Evolutionary conservation across 2,113 vertebrate genomes (phyloP).

Genomic region (Dicaeum eximium): DNA sequence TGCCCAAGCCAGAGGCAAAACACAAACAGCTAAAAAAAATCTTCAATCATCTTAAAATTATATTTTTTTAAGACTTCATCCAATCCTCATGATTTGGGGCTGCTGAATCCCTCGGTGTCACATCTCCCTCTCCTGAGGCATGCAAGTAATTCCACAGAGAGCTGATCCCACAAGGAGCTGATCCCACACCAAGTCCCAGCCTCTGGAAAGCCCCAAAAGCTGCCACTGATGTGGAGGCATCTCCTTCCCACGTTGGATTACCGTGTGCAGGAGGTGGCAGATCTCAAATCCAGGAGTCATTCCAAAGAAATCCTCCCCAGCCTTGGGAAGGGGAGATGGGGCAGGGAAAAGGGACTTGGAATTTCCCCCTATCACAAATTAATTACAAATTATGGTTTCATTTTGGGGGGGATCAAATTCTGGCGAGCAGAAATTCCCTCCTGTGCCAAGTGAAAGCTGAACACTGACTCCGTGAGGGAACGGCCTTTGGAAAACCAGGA

Average conservation of each 20-base stretch:
- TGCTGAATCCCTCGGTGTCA: background rate
- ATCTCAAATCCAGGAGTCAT: background rate
- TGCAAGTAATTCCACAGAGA: background rate
- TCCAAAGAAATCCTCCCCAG: background rate
- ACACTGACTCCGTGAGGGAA: background rate
- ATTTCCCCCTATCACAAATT: accelerated
- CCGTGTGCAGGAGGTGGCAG: background rate
- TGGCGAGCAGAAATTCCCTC: background rate
- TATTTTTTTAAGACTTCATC: background rate
- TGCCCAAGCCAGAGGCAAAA: background rate
- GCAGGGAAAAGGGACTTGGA: background rate
- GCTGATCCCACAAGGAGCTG: background rate
- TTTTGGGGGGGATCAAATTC: background rate
- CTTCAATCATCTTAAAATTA: accelerated
- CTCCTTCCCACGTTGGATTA: background rate
- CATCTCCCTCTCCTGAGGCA: background rate
- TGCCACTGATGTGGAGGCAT: background rate
- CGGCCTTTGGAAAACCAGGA: background rate
- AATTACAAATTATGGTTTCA: background rate
- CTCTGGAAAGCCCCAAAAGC: background rate
- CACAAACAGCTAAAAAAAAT: background rate
- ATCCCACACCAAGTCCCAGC: background rate
- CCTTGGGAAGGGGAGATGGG: background rate
- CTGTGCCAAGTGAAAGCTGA: background rate
- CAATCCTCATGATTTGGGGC: background rate